Base-by-base conservation (phyloP, 2,888 invertebrate species). In the Leucoma salicis region DNA sequence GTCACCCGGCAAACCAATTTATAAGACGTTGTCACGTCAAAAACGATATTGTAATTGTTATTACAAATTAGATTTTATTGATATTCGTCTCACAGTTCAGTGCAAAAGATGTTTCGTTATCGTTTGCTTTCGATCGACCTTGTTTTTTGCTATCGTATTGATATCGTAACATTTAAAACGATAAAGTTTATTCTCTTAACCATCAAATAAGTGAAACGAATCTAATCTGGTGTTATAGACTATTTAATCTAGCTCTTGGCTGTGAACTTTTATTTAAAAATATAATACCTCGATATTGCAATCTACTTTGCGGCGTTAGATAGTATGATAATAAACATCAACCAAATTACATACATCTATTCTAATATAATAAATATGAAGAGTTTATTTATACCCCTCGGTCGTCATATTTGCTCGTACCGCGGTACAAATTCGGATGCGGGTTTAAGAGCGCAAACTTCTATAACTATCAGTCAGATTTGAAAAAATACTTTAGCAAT, bases 121-220 rank as follows among this genome's bases (percentile, higher is more conserved):
- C 59, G 29, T 11, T 3, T 15, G 13, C 14, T 24, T 18, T 38
- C 39, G n/a, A 35, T 29, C 48, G 58, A 35, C 59, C 55, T 54
- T 27, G 48, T 42, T 45, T 35, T 36, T 39, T 31, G 14, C 27
- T 35, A 44, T 39, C 31, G 3, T 12, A 15, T 16, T 34, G 34
- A 38, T 42, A 42, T 42, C 42, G 3, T 14, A 34, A 33, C 13
- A 42, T 38, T 42, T 11, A n/a, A 34, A 31, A 21, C 12, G 24
- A 34, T 24, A 7, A 34, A 42, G 13, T 28, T 32, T 12, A 37
- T 41, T 12, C 31, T 31, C 15, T 11, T 11, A 31, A 35, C 35
- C 43, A 11, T 44, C 28, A 39, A 25, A n/a, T 15, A 15, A 31
- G 25, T 32, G 13, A 31, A 27, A 16, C 25, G 16, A 32, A 42